These are phyloP conservation scores for Porites divaricata DNA, from an alignment of 92 coral and sea anemone species.

Conservation along the genomic window DNA sequence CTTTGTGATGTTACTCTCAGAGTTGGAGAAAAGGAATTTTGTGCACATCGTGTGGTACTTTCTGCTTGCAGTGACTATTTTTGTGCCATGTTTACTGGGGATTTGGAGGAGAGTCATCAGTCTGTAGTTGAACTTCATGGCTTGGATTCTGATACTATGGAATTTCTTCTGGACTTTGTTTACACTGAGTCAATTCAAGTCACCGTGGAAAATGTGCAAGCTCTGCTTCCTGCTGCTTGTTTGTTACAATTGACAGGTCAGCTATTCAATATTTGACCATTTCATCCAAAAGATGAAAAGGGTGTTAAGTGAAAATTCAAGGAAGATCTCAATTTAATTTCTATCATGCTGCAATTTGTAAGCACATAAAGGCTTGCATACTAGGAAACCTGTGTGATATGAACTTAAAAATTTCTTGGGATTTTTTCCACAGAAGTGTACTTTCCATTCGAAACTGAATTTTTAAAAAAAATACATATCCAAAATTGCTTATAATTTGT, in stretches of 20 bases:
- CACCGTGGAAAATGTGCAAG: slow-evolving; percentile 98
- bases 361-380: too few species aligned
- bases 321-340: too few species aligned
- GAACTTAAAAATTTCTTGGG: too few species aligned
- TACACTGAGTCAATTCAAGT: slow-evolving; percentile 97
- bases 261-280: too few species aligned
- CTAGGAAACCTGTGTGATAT: too few species aligned
- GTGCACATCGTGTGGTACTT: slow-evolving; percentile 90
- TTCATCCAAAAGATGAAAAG: too few species aligned
- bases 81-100: slow-evolving; percentile 95
- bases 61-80: slow-evolving; percentile 98
- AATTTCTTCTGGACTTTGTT: slow-evolving; percentile 90
- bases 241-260: slow-evolving; percentile 90
- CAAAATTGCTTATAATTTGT: too few species aligned
- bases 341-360: too few species aligned
- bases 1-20: slow-evolving; percentile 85
- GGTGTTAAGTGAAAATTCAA: too few species aligned
- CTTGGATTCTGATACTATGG: slow-evolving; percentile 92
- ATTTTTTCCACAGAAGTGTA: too few species aligned
- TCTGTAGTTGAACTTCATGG: slow-evolving; percentile 81
- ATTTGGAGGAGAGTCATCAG: slow-evolving; percentile 94
- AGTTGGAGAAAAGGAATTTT: slow-evolving; percentile 84
- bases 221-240: slow-evolving; percentile 96
- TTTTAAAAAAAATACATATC: too few species aligned
- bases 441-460: too few species aligned